Conservation (phyloP, 2,797 vertebrate genomes). For the Smutsia gigantea region DNA sequence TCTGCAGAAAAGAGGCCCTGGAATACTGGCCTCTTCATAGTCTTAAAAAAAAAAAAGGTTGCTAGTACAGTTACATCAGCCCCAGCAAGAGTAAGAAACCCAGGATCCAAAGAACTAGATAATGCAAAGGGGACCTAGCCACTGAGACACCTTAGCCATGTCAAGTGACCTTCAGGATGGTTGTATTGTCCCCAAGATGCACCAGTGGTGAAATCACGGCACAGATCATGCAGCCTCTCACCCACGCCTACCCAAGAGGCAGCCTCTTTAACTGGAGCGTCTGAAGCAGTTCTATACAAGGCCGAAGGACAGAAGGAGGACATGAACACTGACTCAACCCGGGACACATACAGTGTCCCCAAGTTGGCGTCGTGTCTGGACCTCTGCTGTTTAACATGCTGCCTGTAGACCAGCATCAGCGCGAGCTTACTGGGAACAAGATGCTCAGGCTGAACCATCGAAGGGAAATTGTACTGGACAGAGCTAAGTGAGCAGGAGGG, state of each 20-base stretch:
- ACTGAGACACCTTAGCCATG: not conserved
- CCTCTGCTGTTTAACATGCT: not conserved
- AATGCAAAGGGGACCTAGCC: not conserved
- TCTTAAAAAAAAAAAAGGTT: not conserved
- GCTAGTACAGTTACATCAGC: too few relatives aligned
- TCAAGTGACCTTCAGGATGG: not conserved
- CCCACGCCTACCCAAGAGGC: too few relatives aligned
- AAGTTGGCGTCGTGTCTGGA: not conserved
- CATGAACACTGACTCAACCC: fast-evolving
- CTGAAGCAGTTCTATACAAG: not conserved
- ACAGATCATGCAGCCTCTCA: fast-evolving
- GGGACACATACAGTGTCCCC: fast-evolving
- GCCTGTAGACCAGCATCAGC: not conserved
- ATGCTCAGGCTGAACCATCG: not conserved
- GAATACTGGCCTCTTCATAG: not conserved
- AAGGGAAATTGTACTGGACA: not conserved
- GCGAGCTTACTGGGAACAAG: not conserved
- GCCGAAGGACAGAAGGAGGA: not conserved
- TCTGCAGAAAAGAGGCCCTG: not conserved
- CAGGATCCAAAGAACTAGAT: not conserved
- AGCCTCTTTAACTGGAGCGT: not conserved
- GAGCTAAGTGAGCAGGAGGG: too few relatives aligned
- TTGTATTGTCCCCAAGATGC: not conserved
- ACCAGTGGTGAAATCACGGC: not conserved
- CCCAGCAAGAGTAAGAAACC: not conserved